Conservation (phyloP, 2,888 invertebrate species). For the Nebria brevicollis region DNA sequence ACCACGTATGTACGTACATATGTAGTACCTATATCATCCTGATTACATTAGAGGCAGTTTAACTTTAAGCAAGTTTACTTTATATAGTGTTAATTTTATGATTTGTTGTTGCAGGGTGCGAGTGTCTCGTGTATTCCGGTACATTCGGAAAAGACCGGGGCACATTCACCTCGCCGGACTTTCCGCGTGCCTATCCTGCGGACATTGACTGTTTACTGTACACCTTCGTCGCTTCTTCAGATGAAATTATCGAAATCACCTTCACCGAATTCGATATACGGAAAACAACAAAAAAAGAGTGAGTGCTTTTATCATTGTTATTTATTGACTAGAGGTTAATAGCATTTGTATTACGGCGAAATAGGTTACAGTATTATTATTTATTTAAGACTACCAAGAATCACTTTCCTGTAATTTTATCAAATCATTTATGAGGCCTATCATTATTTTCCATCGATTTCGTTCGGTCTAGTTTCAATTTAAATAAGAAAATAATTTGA, state of each 20-base stretch:
- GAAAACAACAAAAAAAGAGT: slow-evolving; percentile 71
- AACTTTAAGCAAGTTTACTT: not conserved
- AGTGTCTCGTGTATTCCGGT: slow-evolving; percentile 83
- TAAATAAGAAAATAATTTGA: not conserved
- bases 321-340: not conserved
- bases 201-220: slow-evolving; percentile 84
- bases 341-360: not conserved
- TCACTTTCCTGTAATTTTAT: not conserved
- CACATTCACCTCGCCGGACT: slow-evolving; percentile 85
- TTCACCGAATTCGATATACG: slow-evolving; percentile 83
- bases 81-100: not conserved
- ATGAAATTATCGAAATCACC: slow-evolving; percentile 84
- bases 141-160: slow-evolving; percentile 82
- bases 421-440: not conserved
- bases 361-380: not conserved
- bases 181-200: slow-evolving; percentile 78
- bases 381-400: not conserved
- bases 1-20: too few species aligned
- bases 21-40: too few species aligned
- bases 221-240: slow-evolving; percentile 80
- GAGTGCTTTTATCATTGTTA: slow-evolving; percentile 61
- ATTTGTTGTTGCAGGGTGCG: slow-evolving; percentile 75
- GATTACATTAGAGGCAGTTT: not conserved
- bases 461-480: not conserved
- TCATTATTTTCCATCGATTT: not conserved